phyloP scores from a whole-genome alignment of 2,113 vertebrate genomes.

The Rhodinocichla rosea region DNA sequence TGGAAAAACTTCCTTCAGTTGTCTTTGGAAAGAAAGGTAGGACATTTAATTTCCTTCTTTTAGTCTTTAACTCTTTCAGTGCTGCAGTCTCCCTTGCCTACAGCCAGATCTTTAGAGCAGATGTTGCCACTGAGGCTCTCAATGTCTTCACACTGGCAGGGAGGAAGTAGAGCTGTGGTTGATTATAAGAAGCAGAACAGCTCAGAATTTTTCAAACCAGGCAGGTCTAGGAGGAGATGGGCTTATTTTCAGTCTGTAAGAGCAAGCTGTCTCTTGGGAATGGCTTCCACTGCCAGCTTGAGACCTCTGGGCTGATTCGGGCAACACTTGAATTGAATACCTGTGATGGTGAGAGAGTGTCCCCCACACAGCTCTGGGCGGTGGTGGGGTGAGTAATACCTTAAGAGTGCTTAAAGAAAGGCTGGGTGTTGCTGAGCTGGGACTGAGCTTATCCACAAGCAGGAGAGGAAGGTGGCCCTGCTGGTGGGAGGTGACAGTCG shows the following conservation, averaged over 20 bases:
- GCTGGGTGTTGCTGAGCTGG: not conserved
- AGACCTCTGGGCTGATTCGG: not conserved
- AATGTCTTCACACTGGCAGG: accelerated
- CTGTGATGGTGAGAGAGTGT: no score
- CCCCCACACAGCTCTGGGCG: accelerated
- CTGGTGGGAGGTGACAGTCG: accelerated
- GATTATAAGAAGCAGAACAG: accelerated
- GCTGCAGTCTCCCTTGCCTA: not conserved
- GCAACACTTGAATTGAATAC: not conserved
- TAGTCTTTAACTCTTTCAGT: not conserved
- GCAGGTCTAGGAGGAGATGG: not conserved
- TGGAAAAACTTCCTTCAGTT: not conserved
- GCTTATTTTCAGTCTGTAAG: not conserved
- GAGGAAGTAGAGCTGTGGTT: not conserved
- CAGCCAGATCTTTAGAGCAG: not conserved
- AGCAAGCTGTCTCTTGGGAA: not conserved
- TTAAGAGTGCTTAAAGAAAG: not conserved
- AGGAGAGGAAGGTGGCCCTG: not conserved
- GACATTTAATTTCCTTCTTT: not conserved
- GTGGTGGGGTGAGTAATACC: not conserved
- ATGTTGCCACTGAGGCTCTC: not conserved
- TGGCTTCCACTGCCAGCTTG: not conserved
- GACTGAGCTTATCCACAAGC: not conserved
- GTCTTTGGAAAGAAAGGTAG: not conserved
- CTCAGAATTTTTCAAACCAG: not conserved